Conservation (phyloP, 2,888 invertebrate genomes). For the Celastrina argiolus region DNA sequence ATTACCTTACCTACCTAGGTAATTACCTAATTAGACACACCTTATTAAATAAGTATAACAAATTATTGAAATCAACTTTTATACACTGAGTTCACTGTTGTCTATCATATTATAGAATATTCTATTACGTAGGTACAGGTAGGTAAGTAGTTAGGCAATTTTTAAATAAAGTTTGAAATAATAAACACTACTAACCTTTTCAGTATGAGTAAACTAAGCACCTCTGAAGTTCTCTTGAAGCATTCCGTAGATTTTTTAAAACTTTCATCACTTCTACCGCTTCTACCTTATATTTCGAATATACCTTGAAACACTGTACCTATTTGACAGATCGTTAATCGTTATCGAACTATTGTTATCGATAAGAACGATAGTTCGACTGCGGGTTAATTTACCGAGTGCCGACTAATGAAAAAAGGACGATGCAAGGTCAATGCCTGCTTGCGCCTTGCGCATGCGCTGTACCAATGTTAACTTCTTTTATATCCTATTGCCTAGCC, state of each 20-base stretch:
- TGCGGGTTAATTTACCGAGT: constrained; percentile 64
- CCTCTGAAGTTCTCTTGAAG: not conserved
- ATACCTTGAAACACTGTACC: too few species aligned
- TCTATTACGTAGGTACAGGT: too few species aligned
- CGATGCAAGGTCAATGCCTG: constrained; percentile 64
- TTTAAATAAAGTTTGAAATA: not conserved
- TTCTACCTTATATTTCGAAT: too few species aligned
- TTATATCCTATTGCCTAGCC: not conserved
- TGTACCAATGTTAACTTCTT: constrained; percentile 3
- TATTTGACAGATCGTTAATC: constrained; percentile 1
- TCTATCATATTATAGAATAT: too few species aligned
- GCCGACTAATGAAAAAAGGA: constrained; percentile 59
- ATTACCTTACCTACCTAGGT: too few species aligned
- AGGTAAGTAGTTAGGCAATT: too few species aligned
- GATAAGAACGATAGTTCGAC: constrained; percentile 32
- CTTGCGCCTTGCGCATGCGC: constrained; percentile 70
- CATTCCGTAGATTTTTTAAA: not conserved
- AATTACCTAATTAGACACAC: too few species aligned
- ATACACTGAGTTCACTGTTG: too few species aligned
- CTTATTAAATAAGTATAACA: too few species aligned
- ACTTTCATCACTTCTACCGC: not conserved
- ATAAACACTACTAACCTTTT: constrained; percentile 17
- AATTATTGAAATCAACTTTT: too few species aligned
- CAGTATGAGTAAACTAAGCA: not conserved
- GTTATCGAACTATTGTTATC: constrained; percentile 19